Base-by-base conservation (phyloP, 2,797 vertebrate species). In the Diceros bicornis region DNA sequence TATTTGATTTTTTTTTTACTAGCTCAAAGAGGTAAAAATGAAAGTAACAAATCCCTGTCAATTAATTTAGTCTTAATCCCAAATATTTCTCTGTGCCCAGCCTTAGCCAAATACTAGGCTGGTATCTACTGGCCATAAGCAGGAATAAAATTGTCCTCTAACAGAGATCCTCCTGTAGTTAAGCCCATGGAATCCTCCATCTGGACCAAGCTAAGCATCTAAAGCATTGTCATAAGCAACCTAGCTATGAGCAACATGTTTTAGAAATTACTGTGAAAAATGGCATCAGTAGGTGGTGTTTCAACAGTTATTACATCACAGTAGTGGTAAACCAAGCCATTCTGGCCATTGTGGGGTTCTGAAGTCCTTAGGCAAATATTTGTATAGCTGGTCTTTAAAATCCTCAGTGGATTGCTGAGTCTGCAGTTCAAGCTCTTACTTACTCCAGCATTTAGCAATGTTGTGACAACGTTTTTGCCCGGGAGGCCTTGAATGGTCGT, bases 401-500 rank as follows among this genome's bases (percentile, higher is more conserved):
- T 82, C 29, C 62, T 93, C 64, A 74, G 12, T 68, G 34, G 55
- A 88, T 13, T 95, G 66, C 8, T 0, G 1, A 82, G 68, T 59
- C 90, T 84, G 74, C 25, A 97, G 79, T 75, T 77, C 16, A 94
- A 93, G 16, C 34, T 96, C 92, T 55, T 78, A 98, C 99, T 99
- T 98, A 99, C 99, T 99, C 99, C 99, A 3, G 99, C 99, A 8
- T 99, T 99, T 94, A 99, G 96, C 94, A 99, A 98, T 0, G 99
- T 99, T 52, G 99, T 99, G 90, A 99, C 99, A 90, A 99, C 99
- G 4, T 99, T 99, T 98, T 99, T 99, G 92, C 99, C 99, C 0
- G 99, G 99, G 96, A 99, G 99, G 7, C 99, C 99, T 97, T 99
- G 99, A 97, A 99, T 99, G 95, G 99, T 99, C 0, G 99, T 99